These are phyloP conservation scores for Pteria penguin DNA, from an alignment of 2,888 invertebrate species.

Conservation along the genomic window DNA sequence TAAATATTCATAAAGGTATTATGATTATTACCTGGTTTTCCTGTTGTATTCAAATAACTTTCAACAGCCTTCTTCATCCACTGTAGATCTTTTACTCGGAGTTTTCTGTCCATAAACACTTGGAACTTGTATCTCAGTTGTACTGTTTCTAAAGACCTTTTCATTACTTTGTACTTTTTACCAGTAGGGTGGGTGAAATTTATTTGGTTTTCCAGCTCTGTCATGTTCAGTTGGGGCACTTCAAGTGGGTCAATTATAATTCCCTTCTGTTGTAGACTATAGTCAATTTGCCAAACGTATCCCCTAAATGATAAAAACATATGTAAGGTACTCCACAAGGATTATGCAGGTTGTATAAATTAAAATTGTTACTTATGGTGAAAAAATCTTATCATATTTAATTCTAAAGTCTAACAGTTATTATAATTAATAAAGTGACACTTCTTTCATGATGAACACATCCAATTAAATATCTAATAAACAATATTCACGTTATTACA, in stretches of 20 bases:
- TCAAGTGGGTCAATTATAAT: constrained; percentile 51
- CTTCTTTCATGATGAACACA: no score
- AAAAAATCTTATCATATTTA: no score
- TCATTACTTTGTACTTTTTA: constrained; percentile 6
- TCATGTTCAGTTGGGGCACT: constrained; percentile 40
- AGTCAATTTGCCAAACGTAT: constrained; percentile 54
- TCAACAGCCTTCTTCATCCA: constrained; percentile 39
- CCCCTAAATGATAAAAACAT: constrained; percentile 36
- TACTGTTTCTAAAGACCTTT: constrained; percentile 11
- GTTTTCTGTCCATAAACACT: constrained; percentile 39
- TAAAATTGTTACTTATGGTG: no score
- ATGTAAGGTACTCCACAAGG: no score
- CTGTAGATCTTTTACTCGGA: constrained; percentile 40
- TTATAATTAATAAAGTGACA: no score
- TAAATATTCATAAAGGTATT: no score
- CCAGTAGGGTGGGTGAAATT: constrained; percentile 42
- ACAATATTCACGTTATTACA: no score
- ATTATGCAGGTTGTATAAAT: no score
- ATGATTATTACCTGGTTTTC: no score
- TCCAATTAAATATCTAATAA: no score
- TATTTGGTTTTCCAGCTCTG: constrained; percentile 40
- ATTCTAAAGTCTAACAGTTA: no score
- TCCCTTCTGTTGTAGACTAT: constrained; percentile 50
- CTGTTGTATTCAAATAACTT: constrained; percentile 42
- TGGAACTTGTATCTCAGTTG: constrained; percentile 54